Evolutionary conservation across 2,113 vertebrate species (phyloP).

Genomic region (Epinephelus cyanopodus): DNA sequence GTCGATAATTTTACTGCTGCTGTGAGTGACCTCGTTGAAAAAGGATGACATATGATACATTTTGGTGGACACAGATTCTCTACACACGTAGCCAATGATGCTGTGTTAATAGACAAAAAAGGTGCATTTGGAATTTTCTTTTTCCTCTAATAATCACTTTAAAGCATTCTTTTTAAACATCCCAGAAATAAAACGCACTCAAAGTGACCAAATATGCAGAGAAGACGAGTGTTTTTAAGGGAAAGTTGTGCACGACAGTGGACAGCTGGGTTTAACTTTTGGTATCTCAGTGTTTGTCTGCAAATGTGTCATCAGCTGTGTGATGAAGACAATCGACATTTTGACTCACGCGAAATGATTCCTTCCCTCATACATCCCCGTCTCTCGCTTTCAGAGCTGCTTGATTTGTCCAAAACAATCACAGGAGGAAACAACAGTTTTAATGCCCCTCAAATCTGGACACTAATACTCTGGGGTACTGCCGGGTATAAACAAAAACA

Average conservation of each 20-base stretch:
- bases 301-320: constrained; percentile 32
- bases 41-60: constrained; percentile 54
- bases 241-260: constrained; percentile 47
- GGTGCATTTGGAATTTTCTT: constrained; percentile 55
- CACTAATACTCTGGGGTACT: constrained; percentile 62
- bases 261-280: constrained; percentile 68
- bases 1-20: constrained; percentile 22
- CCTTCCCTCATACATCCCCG: constrained; percentile 60
- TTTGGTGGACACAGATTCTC: constrained; percentile 70
- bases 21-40: constrained; percentile 57
- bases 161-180: constrained; percentile 67
- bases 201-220: constrained; percentile 59
- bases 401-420: constrained; percentile 81
- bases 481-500: constrained; percentile 37
- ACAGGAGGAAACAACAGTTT: constrained; percentile 82
- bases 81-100: constrained; percentile 57
- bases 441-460: constrained; percentile 80
- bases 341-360: constrained; percentile 63
- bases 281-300: constrained; percentile 56
- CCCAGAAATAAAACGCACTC: constrained; percentile 44
- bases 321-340: constrained; percentile 59
- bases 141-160: constrained; percentile 45
- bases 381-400: constrained; percentile 64
- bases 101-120: constrained; percentile 56
- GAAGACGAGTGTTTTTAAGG: constrained; percentile 45